Conservation (phyloP, 2,113 vertebrate genomes). For the Pithys albifrons region DNA sequence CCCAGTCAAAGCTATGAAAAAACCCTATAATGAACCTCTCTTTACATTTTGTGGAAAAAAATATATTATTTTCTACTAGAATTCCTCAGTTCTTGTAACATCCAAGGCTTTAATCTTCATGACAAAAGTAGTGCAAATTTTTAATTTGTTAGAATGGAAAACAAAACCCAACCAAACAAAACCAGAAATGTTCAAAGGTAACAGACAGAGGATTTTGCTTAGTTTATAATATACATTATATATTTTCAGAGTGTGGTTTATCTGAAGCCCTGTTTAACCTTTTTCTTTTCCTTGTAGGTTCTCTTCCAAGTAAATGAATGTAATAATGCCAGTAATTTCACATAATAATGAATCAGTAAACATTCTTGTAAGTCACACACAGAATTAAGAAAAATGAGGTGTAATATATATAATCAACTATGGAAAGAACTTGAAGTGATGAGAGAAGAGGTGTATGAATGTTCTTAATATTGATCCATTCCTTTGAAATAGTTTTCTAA, state of each 20-base stretch:
- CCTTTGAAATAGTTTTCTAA: background rate
- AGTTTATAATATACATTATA: background rate
- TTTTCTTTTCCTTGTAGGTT: background rate
- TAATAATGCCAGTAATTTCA: background rate
- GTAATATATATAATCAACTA: background rate
- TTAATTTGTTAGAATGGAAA: background rate
- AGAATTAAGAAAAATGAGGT: background rate
- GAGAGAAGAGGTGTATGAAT: background rate
- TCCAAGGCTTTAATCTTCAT: background rate
- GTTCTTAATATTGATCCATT: background rate
- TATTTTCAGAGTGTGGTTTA: background rate
- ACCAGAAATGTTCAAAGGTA: background rate
- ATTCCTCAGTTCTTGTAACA: background rate
- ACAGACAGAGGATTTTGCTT: accelerated
- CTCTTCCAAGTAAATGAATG: background rate
- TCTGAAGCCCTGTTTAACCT: background rate
- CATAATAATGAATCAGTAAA: background rate
- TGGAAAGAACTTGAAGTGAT: background rate
- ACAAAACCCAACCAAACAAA: no score
- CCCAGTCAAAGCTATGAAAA: background rate
- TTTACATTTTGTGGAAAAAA: background rate
- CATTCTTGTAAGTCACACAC: background rate
- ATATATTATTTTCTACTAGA: background rate
- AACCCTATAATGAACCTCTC: background rate
- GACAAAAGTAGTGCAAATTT: background rate